These are phyloP conservation scores for Buceros bicornis DNA, from an alignment of 2,797 vertebrate genomes.

Conservation along the genomic window DNA sequence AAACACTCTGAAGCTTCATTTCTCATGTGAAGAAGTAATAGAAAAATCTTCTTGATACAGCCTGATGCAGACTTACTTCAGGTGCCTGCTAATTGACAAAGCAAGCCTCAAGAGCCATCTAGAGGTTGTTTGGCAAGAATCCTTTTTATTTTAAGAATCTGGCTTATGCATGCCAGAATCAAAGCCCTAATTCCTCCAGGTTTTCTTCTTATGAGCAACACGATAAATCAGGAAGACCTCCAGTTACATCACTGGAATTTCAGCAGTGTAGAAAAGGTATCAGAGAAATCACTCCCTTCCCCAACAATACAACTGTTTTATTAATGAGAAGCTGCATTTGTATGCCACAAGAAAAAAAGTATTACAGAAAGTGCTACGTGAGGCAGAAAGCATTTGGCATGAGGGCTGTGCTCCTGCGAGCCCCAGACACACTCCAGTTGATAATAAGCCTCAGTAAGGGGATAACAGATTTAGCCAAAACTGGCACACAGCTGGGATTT, in stretches of 20 bases:
- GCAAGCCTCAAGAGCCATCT: slow-evolving; percentile 72
- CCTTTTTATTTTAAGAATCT: not conserved
- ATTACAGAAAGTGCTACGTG: not conserved
- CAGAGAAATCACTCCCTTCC: not conserved
- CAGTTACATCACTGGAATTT: not conserved
- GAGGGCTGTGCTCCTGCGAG: not conserved
- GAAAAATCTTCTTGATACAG: not conserved
- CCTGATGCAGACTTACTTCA: not conserved
- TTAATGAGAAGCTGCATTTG: not conserved
- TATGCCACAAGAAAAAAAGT: not conserved
- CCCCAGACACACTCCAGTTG: not conserved
- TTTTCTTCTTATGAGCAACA: not conserved
- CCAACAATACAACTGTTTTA: not conserved
- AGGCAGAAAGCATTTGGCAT: not conserved
- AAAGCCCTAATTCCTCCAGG: not conserved
- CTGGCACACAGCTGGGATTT: not conserved
- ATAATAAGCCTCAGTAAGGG: not conserved
- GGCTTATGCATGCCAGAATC: not conserved
- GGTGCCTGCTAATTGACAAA: slow-evolving; percentile 55
- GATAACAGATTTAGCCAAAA: not conserved
- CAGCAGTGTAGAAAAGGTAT: not conserved
- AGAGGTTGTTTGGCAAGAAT: slow-evolving; percentile 62
- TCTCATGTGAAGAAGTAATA: not conserved
- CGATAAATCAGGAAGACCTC: not conserved
- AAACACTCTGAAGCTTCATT: not conserved